Base-by-base conservation (phyloP, 2,888 invertebrate genomes). In the Chrysolina oricalcia region DNA sequence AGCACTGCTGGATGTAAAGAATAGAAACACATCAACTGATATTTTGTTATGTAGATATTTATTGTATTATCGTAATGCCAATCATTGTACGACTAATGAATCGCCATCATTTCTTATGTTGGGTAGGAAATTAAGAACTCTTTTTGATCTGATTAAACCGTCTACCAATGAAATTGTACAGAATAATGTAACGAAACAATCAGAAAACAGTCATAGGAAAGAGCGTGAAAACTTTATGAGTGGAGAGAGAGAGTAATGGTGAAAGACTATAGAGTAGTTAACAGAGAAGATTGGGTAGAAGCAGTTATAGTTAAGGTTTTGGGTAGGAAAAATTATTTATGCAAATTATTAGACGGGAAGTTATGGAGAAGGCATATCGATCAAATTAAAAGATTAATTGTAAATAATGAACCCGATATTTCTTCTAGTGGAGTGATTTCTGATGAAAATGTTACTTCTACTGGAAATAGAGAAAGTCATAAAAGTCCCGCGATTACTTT, bases 221-320 rank as follows among this genome's bases (percentile, higher is more conserved):
- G 35, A 40, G 35, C 8, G 17, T 40, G 41, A 35, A 19, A 19
- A 41, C 40, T 64, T n/a, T 63, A 72, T 56, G n/a, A n/a, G 10
- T n/a, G 64, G 19, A 41, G 41, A 64, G 40, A n/a, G n/a, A 40
- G 41, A n/a, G 64, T 64, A 10, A 19, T 40, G 40, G n/a, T 64
- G n/a, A 64, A 35, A 64, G 41, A 41, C 41, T 64, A 64, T 17
- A 64, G 64, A 17, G 15, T 35, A 35, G 13, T 13, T 17, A 8
- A 41, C 15, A 27, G 35, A 64, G 9, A 17, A 64, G 40, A 35
- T 27, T 64, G 64, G 64, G 8, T 64, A 19, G 8, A 23, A n/a
- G 41, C 11, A n/a, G 35, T 40, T 27, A 64, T 64, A 40, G n/a
- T 15, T 15, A 64, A 17, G 0, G 35, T n/a, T 35, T 17, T 62